Conservation (phyloP, 2,888 invertebrate species). For the Oasisia sp. region DNA sequence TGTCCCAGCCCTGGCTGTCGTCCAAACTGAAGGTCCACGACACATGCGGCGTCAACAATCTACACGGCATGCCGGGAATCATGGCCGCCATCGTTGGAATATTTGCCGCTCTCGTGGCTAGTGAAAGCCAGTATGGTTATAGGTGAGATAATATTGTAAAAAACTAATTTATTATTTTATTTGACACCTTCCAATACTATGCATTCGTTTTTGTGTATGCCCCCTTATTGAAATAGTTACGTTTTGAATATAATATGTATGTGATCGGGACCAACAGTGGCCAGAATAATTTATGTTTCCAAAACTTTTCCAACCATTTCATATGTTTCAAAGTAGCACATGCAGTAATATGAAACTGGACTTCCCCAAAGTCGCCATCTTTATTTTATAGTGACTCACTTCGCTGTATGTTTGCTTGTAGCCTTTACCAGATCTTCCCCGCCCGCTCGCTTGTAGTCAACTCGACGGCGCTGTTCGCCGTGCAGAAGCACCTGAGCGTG, state of each 20-base stretch:
- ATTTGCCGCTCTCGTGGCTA: constrained; percentile 76
- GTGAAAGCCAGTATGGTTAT: constrained; percentile 73
- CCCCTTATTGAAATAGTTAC: no score
- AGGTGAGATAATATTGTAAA: constrained; percentile 31
- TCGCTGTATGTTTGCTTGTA: constrained; percentile 43
- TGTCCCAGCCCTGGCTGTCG: constrained; percentile 72
- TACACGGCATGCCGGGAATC: constrained; percentile 95
- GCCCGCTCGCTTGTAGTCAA: constrained; percentile 70
- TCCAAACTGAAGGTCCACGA: constrained; percentile 76
- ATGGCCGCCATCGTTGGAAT: constrained; percentile 84
- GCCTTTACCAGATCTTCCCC: constrained; percentile 70
- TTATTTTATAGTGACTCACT: neutral
- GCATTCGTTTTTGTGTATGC: no score
- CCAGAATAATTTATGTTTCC: neutral
- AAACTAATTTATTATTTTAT: neutral
- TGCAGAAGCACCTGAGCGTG: constrained; percentile 26
- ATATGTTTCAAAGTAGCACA: no score
- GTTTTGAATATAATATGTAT: no score
- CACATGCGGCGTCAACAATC: constrained; percentile 95
- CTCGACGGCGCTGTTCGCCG: constrained; percentile 45
- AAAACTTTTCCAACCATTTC: neutral
- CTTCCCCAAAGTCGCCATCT: neutral
- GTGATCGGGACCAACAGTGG: neutral
- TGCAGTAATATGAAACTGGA: no score
- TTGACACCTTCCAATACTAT: no score